Evolutionary conservation across 1,140 invertebrate genomes (phyloP).

Genomic region (Hormaphis cornu): DNA sequence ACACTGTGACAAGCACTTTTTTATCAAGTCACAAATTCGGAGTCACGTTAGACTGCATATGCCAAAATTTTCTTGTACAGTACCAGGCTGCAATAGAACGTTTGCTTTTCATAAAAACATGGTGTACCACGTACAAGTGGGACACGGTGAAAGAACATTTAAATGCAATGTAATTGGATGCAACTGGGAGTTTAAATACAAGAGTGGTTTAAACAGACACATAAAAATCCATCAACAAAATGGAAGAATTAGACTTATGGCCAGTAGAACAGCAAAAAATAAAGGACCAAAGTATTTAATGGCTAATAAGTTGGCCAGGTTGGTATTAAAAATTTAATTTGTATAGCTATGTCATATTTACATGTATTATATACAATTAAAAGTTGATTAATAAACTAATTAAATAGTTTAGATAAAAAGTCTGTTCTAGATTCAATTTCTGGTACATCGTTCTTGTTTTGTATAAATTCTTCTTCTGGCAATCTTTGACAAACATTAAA

Average conservation of each 20-base stretch:
- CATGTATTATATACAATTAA: not conserved
- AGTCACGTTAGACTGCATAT: not conserved
- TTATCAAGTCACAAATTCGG: not conserved
- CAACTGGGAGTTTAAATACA: not conserved
- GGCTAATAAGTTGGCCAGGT: not conserved
- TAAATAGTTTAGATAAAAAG: slow-evolving; percentile 13
- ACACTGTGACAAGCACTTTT: not conserved
- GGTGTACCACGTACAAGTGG: not conserved
- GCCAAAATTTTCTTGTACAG: not conserved
- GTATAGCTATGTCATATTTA: not conserved
- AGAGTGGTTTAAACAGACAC: not conserved
- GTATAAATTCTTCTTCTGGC: not conserved
- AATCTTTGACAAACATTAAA: slow-evolving; percentile 12
- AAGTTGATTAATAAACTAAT: not conserved
- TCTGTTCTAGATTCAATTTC: slow-evolving; percentile 19
- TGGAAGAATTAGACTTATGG: slow-evolving; percentile 1
- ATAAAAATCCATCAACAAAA: slow-evolving; percentile 15
- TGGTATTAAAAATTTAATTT: not conserved
- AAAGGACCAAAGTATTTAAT: not conserved
- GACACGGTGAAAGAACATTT: not conserved
- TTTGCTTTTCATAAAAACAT: not conserved
- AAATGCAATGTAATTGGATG: slow-evolving; percentile 5
- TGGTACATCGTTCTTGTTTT: not conserved
- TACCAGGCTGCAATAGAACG: not conserved
- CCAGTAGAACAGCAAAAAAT: not conserved